These are phyloP conservation scores for Trichonephila clavata DNA, from an alignment of 1,140 invertebrate genomes.

Conservation along the genomic window DNA sequence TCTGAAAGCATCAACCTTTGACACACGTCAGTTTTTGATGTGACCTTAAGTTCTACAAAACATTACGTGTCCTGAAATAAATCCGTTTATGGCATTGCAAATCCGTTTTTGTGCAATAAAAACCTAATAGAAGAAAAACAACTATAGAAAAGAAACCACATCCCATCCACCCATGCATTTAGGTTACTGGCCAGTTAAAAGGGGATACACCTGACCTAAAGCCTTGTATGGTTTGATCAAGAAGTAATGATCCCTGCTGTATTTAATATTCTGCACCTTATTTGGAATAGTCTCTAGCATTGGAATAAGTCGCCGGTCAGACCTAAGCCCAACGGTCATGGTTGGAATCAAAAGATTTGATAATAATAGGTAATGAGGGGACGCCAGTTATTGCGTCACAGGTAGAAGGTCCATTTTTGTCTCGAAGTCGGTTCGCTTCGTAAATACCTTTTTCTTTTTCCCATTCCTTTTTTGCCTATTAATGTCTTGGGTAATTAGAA, in stretches of 20 bases:
- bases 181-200: neutral
- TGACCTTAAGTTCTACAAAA: neutral
- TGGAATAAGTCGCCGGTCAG: neutral
- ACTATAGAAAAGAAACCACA: neutral
- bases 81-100: neutral
- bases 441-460: neutral
- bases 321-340: constrained; percentile 29
- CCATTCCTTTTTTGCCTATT: neutral
- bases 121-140: neutral
- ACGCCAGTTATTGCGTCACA: neutral
- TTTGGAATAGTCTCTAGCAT: neutral
- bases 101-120: neutral
- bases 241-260: neutral
- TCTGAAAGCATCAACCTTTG: neutral
- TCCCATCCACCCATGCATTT: constrained; percentile 47
- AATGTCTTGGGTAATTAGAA: neutral
- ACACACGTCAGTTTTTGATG: neutral
- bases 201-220: constrained; percentile 8
- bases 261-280: constrained; percentile 23
- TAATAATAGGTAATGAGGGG: constrained; percentile 30
- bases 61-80: neutral
- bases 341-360: neutral
- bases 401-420: constrained; percentile 40
- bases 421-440: neutral
- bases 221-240: constrained; percentile 44